Evolutionary conservation across 2,797 vertebrate species (phyloP), one percentile per base, ranked within the genome.

Genomic region (Pyrrhura leucotis): DNA sequence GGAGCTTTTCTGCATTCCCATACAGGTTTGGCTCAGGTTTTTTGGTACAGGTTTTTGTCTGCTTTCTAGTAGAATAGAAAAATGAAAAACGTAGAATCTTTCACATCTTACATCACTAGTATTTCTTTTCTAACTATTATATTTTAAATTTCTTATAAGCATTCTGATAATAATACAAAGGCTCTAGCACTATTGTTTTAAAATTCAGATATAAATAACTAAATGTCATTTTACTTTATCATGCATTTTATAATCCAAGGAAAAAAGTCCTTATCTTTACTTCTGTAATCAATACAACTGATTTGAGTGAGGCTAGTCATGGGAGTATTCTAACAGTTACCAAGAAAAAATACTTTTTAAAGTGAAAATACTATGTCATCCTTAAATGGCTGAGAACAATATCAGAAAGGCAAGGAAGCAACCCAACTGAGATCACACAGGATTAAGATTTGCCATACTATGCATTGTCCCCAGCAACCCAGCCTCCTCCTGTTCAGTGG

Each of bases 1-100:
- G 5, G 4, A 63, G 12, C 15, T 66, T 83, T 17, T 6, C 6
- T 42, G 21, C 1, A 1, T 10, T 54, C 11, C 3, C 0, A 0
- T 33, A 25, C 31, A 85, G 82, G 4, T 54, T 92, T 66, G 16
- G 3, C 1, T 56, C 31, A 10, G 14, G 14, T 33, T 56, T 56
- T 51, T 33, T 23, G 14, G 21, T 56, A 15, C 21, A 56, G n/a
- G 14, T 10, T 56, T 56, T 33, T 56, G n/a, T 56, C 54, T 33
- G 8, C 8, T 80, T 50, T 50, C 56, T 1, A 5, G 3, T 33
- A 78, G 6, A 11, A 81, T 20, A 69, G 2, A 79, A 35, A 81
- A 72, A 29, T 12, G 6, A 2, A 68, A 67, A 69, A 45, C 26
- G 3, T 28, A 54, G 3, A 10, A 44, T 58, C 2, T 53, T 75